Base-by-base conservation (phyloP, 2,888 invertebrate genomes). In the Sminthurides aquaticus region DNA sequence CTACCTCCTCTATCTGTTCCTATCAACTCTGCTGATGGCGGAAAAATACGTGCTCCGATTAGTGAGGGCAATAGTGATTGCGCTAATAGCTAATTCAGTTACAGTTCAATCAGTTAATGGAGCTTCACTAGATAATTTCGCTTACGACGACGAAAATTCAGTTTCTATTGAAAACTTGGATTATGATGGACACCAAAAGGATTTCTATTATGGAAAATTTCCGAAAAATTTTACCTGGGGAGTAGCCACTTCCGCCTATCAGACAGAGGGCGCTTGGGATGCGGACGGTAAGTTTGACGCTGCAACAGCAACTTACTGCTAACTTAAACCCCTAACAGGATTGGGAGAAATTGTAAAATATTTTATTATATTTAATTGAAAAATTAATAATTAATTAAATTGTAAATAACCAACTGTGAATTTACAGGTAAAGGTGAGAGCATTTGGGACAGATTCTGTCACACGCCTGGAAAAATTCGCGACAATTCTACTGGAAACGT, bases 361-460 rank as follows among this genome's bases (percentile, higher is more conserved):
- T 11, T 52, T 52, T n/a, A 52, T 3, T 11, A 3, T 11, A 20
- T 11, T 20, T 20, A 52, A 11, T 52, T n/a, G 3, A 52, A 52
- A 20, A 11, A 5, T 52, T 52, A 20, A 20, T 15, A 2, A 20
- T n/a, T n/a, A n/a, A n/a, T n/a, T n/a, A 52, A 52, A 20, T 5
- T 52, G 52, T 56, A 5, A 24, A 5, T 58, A 48, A n/a, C n/a
- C n/a, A n/a, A 5, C 43, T 34, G 5, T 34, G 5, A 34, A 5
- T 2, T 28, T 26, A 26, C 43, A 86, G 86, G 84, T 20, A 86
- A 84, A 79, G 80, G 83, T 0, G 81, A 81, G 75, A 86, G 82
- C 76, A 82, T 85, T 34, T 79, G 79, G 81, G 80, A 81, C 49
- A 34, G 73, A 76, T 71, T 2, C 79, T 77, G 67, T 71, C 77